phyloP scores from a whole-genome alignment of 2,888 invertebrate species.

The Clitarchus hookeri region DNA sequence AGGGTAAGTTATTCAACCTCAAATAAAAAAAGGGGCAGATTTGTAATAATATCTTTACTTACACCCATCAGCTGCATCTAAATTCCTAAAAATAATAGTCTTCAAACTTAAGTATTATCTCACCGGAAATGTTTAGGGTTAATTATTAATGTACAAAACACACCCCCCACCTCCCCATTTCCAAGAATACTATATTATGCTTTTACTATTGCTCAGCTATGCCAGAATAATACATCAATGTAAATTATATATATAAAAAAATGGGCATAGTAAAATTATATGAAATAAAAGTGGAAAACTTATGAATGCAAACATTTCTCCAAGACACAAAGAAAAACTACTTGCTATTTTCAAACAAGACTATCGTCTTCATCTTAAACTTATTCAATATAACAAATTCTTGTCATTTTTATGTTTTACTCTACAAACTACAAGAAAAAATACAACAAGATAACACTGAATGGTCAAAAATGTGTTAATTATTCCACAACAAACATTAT shows the following conservation, averaged over 20 bases:
- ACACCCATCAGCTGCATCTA: no score
- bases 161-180: neutral
- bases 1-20: no score
- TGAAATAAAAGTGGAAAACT: neutral
- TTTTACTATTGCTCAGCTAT: neutral
- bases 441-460: neutral
- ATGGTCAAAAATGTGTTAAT: neutral
- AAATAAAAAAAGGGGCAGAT: no score
- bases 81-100: no score
- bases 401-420: neutral
- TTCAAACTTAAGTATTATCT: no score
- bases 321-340: no score
- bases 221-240: neutral
- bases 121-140: no score
- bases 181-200: neutral
- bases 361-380: neutral
- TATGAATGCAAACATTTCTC: neutral
- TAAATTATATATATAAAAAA: neutral
- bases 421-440: neutral
- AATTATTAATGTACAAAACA: no score
- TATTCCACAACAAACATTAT: neutral
- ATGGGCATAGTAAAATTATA: neutral
- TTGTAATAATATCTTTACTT: no score
- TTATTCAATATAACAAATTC: neutral
- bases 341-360: no score